A percentile compares a stretch with the other conserved stretches of the same genome.
phyloP scores from a whole-genome alignment of 2,888 invertebrate genomes.

The Villa cingulata region DNA sequence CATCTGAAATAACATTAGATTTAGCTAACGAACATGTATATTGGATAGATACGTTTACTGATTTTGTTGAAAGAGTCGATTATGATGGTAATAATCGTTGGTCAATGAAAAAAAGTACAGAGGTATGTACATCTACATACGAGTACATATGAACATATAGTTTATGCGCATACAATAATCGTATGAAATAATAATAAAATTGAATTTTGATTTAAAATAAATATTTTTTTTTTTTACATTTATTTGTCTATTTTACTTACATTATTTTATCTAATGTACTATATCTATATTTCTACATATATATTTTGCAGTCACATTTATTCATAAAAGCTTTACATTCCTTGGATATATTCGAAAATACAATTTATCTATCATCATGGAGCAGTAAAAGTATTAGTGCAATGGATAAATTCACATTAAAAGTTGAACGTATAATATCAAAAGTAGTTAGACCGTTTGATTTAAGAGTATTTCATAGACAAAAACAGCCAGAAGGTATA shows the following conservation, averaged over 20 bases:
- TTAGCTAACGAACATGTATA: slow-evolving; percentile 55
- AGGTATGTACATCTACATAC: no score
- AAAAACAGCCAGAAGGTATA: slow-evolving; percentile 59
- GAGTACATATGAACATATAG: no score
- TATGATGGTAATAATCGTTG: slow-evolving; percentile 56
- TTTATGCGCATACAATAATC: no score
- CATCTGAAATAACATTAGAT: slow-evolving; percentile 59
- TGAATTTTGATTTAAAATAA: no score
- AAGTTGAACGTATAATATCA: slow-evolving; percentile 36
- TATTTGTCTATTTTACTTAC: no score
- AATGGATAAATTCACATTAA: slow-evolving; percentile 43
- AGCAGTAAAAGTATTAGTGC: slow-evolving; percentile 48
- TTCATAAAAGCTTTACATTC: slow-evolving; percentile 42
- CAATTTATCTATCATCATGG: slow-evolving; percentile 61
- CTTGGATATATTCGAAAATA: slow-evolving; percentile 59
- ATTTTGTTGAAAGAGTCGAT: slow-evolving; percentile 62
- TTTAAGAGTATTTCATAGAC: slow-evolving; percentile 61
- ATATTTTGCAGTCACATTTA: slow-evolving; percentile 21
- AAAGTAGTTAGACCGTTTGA: slow-evolving; percentile 48
- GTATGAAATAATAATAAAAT: no score
- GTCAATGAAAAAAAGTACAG: slow-evolving; percentile 29
- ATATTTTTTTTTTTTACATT: no score
- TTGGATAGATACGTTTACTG: slow-evolving; percentile 71
- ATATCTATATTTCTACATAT: slow-evolving; percentile 11
- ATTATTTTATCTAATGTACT: no score